phyloP scores from a whole-genome alignment of 1,140 invertebrate genomes.

The Formica exsecta region DNA sequence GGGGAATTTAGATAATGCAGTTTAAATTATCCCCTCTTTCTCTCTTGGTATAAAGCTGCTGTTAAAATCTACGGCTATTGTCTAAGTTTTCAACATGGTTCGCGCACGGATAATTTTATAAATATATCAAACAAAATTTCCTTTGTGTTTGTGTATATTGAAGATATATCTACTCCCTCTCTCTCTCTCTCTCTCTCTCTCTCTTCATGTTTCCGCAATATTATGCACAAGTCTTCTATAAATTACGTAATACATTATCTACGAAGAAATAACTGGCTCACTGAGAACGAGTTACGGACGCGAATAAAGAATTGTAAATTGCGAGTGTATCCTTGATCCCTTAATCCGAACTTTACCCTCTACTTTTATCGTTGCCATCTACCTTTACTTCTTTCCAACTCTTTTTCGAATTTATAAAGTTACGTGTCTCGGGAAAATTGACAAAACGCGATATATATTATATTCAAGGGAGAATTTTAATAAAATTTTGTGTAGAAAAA shows the following conservation, averaged over 20 bases:
- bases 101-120: constrained; percentile 36
- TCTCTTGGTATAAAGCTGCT: constrained; percentile 25
- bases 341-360: not conserved
- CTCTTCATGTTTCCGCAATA: not conserved
- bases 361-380: not conserved
- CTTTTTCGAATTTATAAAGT: not conserved
- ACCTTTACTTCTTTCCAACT: not conserved
- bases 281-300: not conserved
- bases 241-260: not conserved
- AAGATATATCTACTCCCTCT: not conserved
- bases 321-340: not conserved
- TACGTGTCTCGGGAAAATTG: not conserved
- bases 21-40: constrained; percentile 48
- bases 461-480: not conserved
- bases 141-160: constrained; percentile 4
- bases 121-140: constrained; percentile 49
- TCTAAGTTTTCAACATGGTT: constrained; percentile 55
- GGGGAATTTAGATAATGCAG: constrained; percentile 54
- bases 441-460: not conserved
- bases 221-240: not conserved
- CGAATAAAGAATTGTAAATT: constrained; percentile 31
- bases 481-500: not conserved
- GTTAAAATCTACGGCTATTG: constrained; percentile 53
- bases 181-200: not conserved
- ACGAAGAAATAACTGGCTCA: not conserved